Conservation (phyloP, 2,888 invertebrate genomes). For the Ceramica pisi region DNA sequence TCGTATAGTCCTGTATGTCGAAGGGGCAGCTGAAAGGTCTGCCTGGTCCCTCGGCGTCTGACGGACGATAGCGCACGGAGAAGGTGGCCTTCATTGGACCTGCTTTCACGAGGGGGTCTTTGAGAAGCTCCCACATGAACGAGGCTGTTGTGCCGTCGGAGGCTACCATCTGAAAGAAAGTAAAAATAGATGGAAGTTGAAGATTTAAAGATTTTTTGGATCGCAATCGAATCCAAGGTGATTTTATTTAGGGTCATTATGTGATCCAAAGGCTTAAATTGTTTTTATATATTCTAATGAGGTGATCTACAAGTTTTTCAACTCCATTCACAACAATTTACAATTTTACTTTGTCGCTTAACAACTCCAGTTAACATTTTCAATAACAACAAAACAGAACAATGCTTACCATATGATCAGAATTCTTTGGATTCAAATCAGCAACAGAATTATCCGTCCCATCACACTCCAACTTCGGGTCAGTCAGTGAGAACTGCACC, state of each 20-base stretch:
- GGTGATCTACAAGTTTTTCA: too few species aligned
- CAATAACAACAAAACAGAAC: too few species aligned
- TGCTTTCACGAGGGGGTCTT: constrained; percentile 91
- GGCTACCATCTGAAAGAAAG: constrained; percentile 90
- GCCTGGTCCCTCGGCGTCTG: constrained; percentile 77
- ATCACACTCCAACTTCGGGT: constrained; percentile 90
- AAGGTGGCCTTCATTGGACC: constrained; percentile 88
- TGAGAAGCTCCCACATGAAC: constrained; percentile 95
- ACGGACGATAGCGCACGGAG: constrained; percentile 80
- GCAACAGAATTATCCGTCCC: constrained; percentile 92
- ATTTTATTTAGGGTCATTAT: too few species aligned
- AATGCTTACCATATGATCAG: constrained; percentile 90
- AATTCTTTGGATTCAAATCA: constrained; percentile 92
- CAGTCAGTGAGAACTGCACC: constrained; percentile 86
- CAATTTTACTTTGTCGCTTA: too few species aligned
- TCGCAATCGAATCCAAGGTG: too few species aligned
- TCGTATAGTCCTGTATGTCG: constrained; percentile 95
- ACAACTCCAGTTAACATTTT: too few species aligned
- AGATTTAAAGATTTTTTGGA: too few species aligned
- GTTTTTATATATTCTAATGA: too few species aligned
- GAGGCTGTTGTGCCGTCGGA: constrained; percentile 94
- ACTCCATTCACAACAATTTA: too few species aligned
- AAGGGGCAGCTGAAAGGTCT: constrained; percentile 93
- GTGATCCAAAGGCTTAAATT: too few species aligned
- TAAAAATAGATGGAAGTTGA: too few species aligned